A percentile compares a stretch with the other conserved stretches of the same genome.
Evolutionary conservation across 2,113 vertebrate species (phyloP).

Genomic region (Glaucomys volans): DNA sequence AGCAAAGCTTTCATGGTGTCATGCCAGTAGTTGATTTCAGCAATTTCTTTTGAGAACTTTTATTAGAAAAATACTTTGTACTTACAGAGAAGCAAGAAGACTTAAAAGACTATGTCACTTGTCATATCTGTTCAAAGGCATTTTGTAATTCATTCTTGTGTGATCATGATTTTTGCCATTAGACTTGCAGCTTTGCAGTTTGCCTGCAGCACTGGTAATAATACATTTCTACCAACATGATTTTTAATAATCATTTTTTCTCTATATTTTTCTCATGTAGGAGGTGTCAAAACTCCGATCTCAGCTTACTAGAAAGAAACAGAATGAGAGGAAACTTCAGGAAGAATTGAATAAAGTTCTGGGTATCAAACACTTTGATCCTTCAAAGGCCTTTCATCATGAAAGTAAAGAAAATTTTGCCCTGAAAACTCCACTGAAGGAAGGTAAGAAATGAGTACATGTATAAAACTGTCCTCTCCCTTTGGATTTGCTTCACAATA

Average conservation of each 20-base stretch:
- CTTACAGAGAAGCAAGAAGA: neutral
- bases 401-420: slow-evolving; percentile 93
- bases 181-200: neutral
- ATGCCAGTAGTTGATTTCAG: neutral
- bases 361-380: slow-evolving; percentile 89
- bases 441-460: slow-evolving; percentile 86
- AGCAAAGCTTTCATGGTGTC: neutral
- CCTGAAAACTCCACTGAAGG: slow-evolving; percentile 87
- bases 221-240: neutral
- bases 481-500: slow-evolving; percentile 3
- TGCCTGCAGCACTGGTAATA: neutral
- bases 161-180: slow-evolving; percentile 33
- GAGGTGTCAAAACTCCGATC: slow-evolving; percentile 91
- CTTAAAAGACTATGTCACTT: slow-evolving; percentile 7
- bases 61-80: slow-evolving; percentile 23
- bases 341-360: slow-evolving; percentile 87
- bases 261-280: slow-evolving; percentile 81
- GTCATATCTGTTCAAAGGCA: neutral
- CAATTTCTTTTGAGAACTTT: neutral
- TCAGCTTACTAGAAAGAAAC: slow-evolving; percentile 89
- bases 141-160: slow-evolving; percentile 21
- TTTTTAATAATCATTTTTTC: neutral
- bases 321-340: slow-evolving; percentile 86
- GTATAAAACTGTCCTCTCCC: neutral
- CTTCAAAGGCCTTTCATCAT: slow-evolving; percentile 94